Evolutionary conservation across 2,888 invertebrate genomes (phyloP), one percentile per base, ranked within the genome.

Genomic region (Apamea monoglypha): DNA sequence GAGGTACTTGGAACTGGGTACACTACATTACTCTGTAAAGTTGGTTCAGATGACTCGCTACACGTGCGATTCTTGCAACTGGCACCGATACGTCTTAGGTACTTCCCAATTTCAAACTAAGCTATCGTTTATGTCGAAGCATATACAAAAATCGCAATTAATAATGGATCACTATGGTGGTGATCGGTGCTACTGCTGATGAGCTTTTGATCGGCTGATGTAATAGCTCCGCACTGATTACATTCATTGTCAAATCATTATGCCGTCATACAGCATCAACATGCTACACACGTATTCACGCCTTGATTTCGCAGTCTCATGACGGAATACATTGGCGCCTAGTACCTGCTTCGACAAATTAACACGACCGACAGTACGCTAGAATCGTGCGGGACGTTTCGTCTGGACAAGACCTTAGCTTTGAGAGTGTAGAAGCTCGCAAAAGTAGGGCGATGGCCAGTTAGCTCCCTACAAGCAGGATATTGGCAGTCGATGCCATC

Each of bases 381-480:
- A 12, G 21, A 77, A 25, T 25, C 50, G 56, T 44, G 21, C 32
- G n/a, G 18, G 56, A 12, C 63, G 53, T 44, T n/a, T 70, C 36
- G 73, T 81, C 67, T 83, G 53, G 3, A 81, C 69, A 53, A 56
- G 64, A 25, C 36, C 66, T 78, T 74, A 74, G 32, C 72, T 67
- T 64, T 29, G 72, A 32, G 74, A 70, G 80, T 78, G 68, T 53
- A 56, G 67, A 40, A 73, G 70, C 66, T 78, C 32, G 70, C 47
- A 36, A 78, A 89, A 85, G 81, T 89, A 86, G 89, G 84, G 74
- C 88, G 85, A 83, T 78, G 53, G 76, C 73, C 74, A 81, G 88
- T 87, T 82, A 82, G 70, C 78, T 71, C 67, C 80, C 83, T 71
- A 74, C 80, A 74, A 88, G 75, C 83, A 88, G 89, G 86, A 87